Conservation (phyloP, 2,113 vertebrate genomes). For the Elgaria multicarinata region DNA sequence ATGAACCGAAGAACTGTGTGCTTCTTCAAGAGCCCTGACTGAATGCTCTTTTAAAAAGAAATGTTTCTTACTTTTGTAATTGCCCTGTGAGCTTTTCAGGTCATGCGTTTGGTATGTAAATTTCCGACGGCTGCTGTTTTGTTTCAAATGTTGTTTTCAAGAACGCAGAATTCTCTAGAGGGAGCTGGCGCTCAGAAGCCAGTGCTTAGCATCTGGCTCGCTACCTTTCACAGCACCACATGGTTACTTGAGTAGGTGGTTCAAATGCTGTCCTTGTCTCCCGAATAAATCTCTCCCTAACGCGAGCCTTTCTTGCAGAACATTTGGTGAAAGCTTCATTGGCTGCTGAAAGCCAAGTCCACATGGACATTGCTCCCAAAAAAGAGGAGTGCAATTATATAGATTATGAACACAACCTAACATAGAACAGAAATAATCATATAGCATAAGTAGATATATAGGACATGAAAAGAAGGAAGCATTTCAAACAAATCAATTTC, state of each 20-base stretch:
- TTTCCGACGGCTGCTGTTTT: neutral
- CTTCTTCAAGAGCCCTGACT: conserved; percentile 9
- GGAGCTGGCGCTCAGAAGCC: neutral
- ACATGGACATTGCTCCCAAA: conserved; percentile 31
- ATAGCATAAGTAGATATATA: neutral
- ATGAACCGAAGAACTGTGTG: conserved; percentile 20
- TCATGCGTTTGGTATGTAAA: neutral
- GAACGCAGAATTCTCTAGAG: conserved; percentile 43
- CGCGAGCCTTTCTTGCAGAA: conserved; percentile 48
- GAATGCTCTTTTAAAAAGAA: conserved; percentile 12
- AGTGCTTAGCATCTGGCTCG: conserved; percentile 55
- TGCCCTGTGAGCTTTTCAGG: neutral
- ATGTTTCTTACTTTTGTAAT: neutral
- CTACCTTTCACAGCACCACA: conserved; percentile 20
- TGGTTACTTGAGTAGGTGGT: neutral
- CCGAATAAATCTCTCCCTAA: conserved; percentile 44
- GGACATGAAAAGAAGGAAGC: neutral
- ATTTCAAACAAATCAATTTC: neutral
- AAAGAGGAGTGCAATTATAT: conserved; percentile 17
- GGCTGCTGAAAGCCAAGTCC: conserved; percentile 38
- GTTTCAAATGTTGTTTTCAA: conserved; percentile 40
- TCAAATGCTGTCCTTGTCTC: conserved; percentile 41
- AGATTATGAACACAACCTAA: conserved; percentile 29
- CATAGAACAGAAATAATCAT: conserved; percentile 2
- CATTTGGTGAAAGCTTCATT: conserved; percentile 47